Evolutionary conservation across 2,888 invertebrate genomes (phyloP), one percentile per base, ranked within the genome.

Genomic region (Leptinotarsa juncta): DNA sequence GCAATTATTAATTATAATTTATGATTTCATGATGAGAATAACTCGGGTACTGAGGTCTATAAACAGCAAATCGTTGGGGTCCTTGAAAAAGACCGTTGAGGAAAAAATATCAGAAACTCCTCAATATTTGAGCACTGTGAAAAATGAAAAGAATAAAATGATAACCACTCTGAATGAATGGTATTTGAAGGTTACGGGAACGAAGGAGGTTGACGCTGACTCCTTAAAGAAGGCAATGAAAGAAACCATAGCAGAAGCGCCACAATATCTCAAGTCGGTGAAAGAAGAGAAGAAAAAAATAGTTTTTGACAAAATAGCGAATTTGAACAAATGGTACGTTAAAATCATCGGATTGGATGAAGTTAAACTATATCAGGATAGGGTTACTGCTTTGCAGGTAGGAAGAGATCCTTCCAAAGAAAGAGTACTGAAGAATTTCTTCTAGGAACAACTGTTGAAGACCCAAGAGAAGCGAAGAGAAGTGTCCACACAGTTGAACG

Each of bases 311-410:
- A 88, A 86, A 81, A 82, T 91, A 10, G 88, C 87, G 65, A 89
- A 90, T 67, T 79, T 92, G 69, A 90, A 92, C 65, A 85, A 86
- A 48, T 90, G 90, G 87, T 95, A 95, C 87, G 94, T 94, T 83
- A 92, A 93, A 83, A 89, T 94, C 70, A 93, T 95, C 7, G 95
- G 95, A 2, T 90, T 95, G 68, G 93, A 93, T 78, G 94, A 95
- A 87, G 94, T 96, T 4, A 91, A 92, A 89, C 89, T 90, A 49
- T 92, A 94, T 50, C 95, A 96, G 83, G 91, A 91, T 78, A 90
- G 93, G 67, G 95, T 96, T 1, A 90, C 94, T 2, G 90, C 91
- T 81, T 92, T 94, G 49, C 91, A 92, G 89, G 91, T 91, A 83
- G 77, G 76, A 80, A 48, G 16, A 62, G 20, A 67, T 20, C 57